A percentile compares a stretch with the other conserved stretches of the same genome.
These are phyloP conservation scores for Sebastes wilsoni DNA, from an alignment of 2,797 vertebrate genomes.

Conservation along the genomic window DNA sequence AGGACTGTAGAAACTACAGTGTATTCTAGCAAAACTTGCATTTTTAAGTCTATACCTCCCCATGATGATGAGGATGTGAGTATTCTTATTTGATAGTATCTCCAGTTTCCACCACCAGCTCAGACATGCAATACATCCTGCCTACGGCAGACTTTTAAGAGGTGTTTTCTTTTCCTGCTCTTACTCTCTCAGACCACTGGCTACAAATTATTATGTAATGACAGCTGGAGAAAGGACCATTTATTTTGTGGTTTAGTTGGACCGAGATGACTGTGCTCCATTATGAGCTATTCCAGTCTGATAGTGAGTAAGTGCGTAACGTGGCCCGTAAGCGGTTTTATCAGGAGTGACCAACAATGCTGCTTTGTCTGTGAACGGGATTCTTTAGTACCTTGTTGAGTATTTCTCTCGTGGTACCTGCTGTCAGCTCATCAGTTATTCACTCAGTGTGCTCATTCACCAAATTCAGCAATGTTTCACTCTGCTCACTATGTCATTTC, in stretches of 20 bases:
- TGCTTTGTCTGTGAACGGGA: slow-evolving; percentile 1
- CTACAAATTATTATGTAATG: background rate
- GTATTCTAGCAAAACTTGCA: background rate
- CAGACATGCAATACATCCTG: background rate
- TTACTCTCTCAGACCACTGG: background rate
- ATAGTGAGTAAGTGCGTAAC: background rate
- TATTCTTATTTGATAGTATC: background rate
- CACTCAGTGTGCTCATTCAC: background rate
- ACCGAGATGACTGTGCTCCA: background rate
- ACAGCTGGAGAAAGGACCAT: background rate
- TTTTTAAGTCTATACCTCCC: background rate
- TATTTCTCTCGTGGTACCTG: background rate
- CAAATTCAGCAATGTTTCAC: slow-evolving; percentile 24
- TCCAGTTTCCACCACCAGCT: background rate
- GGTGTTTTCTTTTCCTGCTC: background rate
- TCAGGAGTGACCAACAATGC: background rate
- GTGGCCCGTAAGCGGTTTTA: background rate
- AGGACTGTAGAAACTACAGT: background rate
- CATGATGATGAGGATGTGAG: background rate
- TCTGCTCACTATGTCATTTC: slow-evolving; percentile 30
- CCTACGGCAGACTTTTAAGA: too few relatives aligned
- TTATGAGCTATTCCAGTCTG: slow-evolving; percentile 5
- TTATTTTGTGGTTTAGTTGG: background rate
- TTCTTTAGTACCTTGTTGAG: background rate
- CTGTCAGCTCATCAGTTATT: background rate